A percentile compares a stretch with the other conserved stretches of the same genome.
Evolutionary conservation across 2,113 vertebrate genomes (phyloP).

Genomic region (Elanus axillaris): DNA sequence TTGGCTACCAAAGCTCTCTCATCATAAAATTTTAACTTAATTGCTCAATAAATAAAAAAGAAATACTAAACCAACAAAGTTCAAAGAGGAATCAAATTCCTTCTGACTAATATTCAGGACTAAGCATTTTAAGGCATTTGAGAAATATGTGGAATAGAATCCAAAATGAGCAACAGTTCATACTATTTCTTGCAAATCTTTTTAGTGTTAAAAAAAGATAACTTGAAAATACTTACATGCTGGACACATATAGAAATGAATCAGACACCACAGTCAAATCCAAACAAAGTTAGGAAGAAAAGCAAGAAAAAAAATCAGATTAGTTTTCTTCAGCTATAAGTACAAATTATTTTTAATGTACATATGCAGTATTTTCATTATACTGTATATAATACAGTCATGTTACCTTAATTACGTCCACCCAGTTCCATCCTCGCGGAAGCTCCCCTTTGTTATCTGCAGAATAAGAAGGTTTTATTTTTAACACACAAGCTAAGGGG

Average conservation of each 20-base stretch:
- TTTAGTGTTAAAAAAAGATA: not conserved
- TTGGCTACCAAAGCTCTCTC: not conserved
- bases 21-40: not conserved
- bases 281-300: conserved; percentile 30
- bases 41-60: not conserved
- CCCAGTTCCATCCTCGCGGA: conserved; percentile 97
- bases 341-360: not conserved
- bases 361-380: not conserved
- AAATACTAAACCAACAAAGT: not conserved
- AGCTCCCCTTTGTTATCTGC: conserved; percentile 93
- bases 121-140: not conserved
- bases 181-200: not conserved
- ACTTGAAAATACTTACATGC: conserved; percentile 80
- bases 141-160: not conserved
- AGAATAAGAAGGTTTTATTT: conserved; percentile 39
- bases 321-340: not conserved
- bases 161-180: not conserved
- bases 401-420: conserved; percentile 94
- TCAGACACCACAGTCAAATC: conserved; percentile 21
- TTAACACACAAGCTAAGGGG: not conserved
- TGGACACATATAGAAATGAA: conserved; percentile 30
- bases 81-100: not conserved
- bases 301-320: conserved; percentile 28
- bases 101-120: not conserved
- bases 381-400: not conserved